phyloP scores from a whole-genome alignment of 2,888 invertebrate species.

The Phengaris alcon region DNA sequence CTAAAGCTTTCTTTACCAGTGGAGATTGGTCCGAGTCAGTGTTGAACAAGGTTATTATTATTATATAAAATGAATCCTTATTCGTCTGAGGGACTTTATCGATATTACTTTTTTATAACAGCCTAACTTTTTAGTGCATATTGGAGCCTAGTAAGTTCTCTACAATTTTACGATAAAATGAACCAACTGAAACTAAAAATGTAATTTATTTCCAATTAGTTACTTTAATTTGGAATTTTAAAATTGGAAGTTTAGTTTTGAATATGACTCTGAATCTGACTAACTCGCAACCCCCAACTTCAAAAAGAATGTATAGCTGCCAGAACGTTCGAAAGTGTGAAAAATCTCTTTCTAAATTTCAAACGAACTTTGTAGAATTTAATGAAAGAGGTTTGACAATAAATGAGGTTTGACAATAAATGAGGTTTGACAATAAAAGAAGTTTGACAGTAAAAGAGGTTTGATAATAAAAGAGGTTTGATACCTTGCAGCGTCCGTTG shows the following conservation, averaged over 20 bases:
- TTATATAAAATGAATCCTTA: no score
- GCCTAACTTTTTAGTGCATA: not conserved
- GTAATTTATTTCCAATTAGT: not conserved
- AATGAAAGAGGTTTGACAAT: not conserved
- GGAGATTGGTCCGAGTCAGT: no score
- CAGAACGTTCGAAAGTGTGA: not conserved
- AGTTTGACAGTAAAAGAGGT: not conserved
- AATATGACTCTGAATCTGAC: not conserved
- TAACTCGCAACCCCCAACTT: not conserved
- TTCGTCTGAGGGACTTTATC: not conserved
- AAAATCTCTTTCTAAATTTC: not conserved
- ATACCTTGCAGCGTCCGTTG: slow-evolving; percentile 86
- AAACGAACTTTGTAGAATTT: not conserved
- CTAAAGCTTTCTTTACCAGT: no score
- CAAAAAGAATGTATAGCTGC: not conserved
- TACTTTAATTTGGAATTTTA: not conserved
- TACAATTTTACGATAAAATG: not conserved
- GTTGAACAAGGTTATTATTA: no score
- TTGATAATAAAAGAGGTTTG: not conserved
- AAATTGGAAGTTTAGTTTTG: not conserved
- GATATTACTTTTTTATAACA: not conserved
- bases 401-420: not conserved
- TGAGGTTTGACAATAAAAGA: not conserved
- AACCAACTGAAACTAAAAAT: not conserved
- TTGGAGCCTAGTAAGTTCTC: not conserved